These are phyloP conservation scores for Pterostichus niger DNA, from an alignment of 2,888 invertebrate genomes.

Conservation along the genomic window DNA sequence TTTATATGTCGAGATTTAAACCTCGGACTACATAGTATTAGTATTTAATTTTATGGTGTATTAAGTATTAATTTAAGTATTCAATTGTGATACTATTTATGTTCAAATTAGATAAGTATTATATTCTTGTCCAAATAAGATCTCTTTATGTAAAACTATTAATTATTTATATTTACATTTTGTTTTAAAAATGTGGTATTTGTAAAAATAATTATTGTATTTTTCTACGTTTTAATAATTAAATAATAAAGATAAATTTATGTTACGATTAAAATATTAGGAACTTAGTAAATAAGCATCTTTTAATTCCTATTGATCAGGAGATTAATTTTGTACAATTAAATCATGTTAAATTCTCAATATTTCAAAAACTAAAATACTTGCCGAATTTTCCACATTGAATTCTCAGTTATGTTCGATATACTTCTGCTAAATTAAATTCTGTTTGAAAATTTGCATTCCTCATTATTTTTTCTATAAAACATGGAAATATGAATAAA, in stretches of 20 bases:
- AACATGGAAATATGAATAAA: too few relatives aligned
- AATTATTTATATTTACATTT: conserved; percentile 52
- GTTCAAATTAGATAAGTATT: conserved; percentile 64
- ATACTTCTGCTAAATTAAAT: too few relatives aligned
- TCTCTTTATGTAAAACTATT: conserved; percentile 58
- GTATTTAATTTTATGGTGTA: conserved; percentile 52
- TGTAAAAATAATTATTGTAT: conserved; percentile 42
- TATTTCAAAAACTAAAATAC: too few relatives aligned
- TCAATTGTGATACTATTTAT: conserved; percentile 65
- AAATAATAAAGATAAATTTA: conserved; percentile 27
- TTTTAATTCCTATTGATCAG: too few relatives aligned
- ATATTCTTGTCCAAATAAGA: conserved; percentile 58
- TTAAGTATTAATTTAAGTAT: conserved; percentile 58
- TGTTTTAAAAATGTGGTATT: conserved; percentile 64
- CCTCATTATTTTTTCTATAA: too few relatives aligned
- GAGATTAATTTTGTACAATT: too few relatives aligned
- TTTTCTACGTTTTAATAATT: conserved; percentile 19
- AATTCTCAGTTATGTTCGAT: too few relatives aligned
- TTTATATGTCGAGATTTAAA: conserved; percentile 93
- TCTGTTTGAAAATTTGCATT: too few relatives aligned
- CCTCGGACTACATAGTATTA: conserved; percentile 78
- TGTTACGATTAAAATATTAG: background rate
- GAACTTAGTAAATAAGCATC: too few relatives aligned
- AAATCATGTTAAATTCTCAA: too few relatives aligned
- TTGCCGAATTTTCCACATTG: too few relatives aligned